Evolutionary conservation across 2,888 invertebrate genomes (phyloP), one percentile per base, ranked within the genome.

Genomic region (Belgica antarctica): DNA sequence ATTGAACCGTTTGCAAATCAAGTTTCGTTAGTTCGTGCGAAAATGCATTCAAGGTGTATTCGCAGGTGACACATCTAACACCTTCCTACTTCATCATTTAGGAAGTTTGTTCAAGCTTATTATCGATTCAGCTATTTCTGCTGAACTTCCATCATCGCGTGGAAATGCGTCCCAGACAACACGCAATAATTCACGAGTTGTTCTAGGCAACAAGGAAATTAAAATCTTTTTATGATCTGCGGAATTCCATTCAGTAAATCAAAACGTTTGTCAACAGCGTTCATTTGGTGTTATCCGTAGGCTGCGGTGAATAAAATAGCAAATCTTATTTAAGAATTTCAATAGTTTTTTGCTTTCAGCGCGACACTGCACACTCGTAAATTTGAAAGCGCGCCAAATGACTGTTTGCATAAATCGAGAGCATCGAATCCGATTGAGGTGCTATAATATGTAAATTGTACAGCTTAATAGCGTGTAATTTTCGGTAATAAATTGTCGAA

Each of bases 231-330:
- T n/a, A 22, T n/a, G 17, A 19, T 17, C n/a, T n/a, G n/a, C 2
- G 52, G 52, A 52, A 52, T 52, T 52, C 12, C 12, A 17, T 52
- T 22, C 19, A 52, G 22, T 22, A 52, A 52, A 3, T 8, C 52
- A 19, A 52, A 52, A 52, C 17, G 12, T 12, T 22, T 52, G 12
- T 52, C n/a, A 22, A 22, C 22, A n/a, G 22, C 22, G n/a, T 52
- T 52, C 22, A 52, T 19, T 52, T 52, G 5, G 22, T 22, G 22
- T 52, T 52, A 19, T 52, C 22, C 52, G 52, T 52, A 52, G 52
- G 52, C 52, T 17, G 52, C 12, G 41, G 10, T n/a, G 41, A 41
- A 41, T 12, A 41, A 41, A 41, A 41, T 10, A 22, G 22, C 8
- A 52, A 52, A 19, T 22, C 2, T 17, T 52, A 22, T 52, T 52